Conservation (phyloP, 2,797 vertebrate genomes). For the Pseudochromis fuscus region DNA sequence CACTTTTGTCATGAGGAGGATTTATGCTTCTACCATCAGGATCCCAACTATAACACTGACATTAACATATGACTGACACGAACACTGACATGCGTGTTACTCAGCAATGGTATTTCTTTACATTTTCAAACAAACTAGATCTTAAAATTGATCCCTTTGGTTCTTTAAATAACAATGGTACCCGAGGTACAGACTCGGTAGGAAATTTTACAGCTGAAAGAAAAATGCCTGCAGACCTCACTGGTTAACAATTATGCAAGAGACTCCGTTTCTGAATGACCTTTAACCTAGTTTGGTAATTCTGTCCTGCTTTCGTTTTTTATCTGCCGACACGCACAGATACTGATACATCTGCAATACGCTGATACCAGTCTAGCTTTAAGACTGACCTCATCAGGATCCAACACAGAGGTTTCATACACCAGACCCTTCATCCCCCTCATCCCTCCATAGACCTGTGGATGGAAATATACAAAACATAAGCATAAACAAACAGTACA, state of each 20-base stretch:
- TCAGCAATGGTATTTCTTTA: too few species aligned
- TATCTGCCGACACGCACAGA: not conserved
- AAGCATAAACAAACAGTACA: not conserved
- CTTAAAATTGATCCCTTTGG: not conserved
- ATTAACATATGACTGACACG: too few species aligned
- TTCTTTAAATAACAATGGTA: not conserved
- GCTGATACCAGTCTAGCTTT: not conserved
- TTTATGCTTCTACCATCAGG: not conserved
- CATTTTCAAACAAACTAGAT: not conserved
- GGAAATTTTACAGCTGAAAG: not conserved
- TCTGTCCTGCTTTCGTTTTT: not conserved
- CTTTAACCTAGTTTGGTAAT: not conserved
- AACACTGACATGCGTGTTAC: too few species aligned
- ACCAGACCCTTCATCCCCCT: slow-evolving; percentile 98
- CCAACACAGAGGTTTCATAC: slow-evolving; percentile 96
- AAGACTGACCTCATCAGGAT: slow-evolving; percentile 93
- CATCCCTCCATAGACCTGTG: slow-evolving; percentile 95
- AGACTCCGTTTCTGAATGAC: not conserved
- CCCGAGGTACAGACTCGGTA: not conserved
- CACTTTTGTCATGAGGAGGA: not conserved
- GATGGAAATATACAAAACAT: slow-evolving; percentile 7
- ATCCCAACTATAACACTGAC: not conserved
- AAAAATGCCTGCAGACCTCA: not conserved
- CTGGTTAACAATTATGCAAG: not conserved
- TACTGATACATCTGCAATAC: not conserved